Conservation (phyloP, 1,140 invertebrate species). For the Macrobrachium rosenbergii region DNA sequence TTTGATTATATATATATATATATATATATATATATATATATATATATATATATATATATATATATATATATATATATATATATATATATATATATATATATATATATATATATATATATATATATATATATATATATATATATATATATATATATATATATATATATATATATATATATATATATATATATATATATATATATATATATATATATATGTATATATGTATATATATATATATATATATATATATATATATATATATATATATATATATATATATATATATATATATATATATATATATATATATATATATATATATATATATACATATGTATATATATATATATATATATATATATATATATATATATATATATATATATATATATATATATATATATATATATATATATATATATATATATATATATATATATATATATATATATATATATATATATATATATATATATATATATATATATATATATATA, state of each 20-base stretch:
- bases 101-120: too few relatives aligned
- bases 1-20: too few relatives aligned
- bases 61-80: too few relatives aligned
- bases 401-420: slow-evolving; percentile 17
- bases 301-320: slow-evolving; percentile 5
- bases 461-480: too few relatives aligned
- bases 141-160: slow-evolving; percentile 14
- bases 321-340: slow-evolving; percentile 1
- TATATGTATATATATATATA: slow-evolving; percentile 16
- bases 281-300: neutral
- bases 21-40: too few relatives aligned
- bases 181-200: slow-evolving; percentile 27
- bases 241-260: neutral
- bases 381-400: slow-evolving; percentile 13
- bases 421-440: slow-evolving; percentile 20
- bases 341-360: slow-evolving; percentile 25
- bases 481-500: too few relatives aligned
- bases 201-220: slow-evolving; percentile 24
- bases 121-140: too few relatives aligned
- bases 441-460: slow-evolving; percentile 27
- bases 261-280: neutral
- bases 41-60: too few relatives aligned
- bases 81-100: too few relatives aligned
- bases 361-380: slow-evolving; percentile 24
- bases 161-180: slow-evolving; percentile 20